phyloP scores from a whole-genome alignment of 2,888 invertebrate genomes.

The Lithodes maja region DNA sequence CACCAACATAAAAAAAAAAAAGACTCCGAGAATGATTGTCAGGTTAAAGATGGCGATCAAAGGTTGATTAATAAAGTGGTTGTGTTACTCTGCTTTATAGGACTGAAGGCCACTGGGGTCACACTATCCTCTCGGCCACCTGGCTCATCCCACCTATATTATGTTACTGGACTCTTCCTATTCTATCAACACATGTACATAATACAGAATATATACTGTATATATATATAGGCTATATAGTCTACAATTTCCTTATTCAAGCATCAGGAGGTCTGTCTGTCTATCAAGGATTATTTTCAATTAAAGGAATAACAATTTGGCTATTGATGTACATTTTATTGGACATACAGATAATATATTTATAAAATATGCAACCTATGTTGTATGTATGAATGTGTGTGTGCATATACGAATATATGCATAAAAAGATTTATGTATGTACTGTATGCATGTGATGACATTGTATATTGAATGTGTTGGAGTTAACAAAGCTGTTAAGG shows the following conservation, averaged over 20 bases:
- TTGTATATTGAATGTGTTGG: constrained; percentile 19
- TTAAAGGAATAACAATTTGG: constrained; percentile 17
- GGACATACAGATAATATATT: constrained; percentile 20
- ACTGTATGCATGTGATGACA: constrained; percentile 4
- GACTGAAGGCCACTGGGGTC: too few relatives aligned
- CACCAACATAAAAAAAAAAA: too few relatives aligned
- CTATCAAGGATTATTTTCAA: constrained; percentile 21
- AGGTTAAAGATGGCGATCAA: too few relatives aligned
- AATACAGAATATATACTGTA: constrained; percentile 6
- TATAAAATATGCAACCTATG: constrained; percentile 12
- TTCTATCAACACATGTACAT: neutral
- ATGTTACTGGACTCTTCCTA: constrained; percentile 6
- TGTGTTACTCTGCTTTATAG: too few relatives aligned
- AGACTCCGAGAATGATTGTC: too few relatives aligned
- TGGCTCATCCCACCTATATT: neutral
- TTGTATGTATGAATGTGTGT: constrained; percentile 17
- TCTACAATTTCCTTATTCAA: neutral
- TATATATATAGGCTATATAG: too few relatives aligned
- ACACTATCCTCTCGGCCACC: neutral
- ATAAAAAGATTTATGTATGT: constrained; percentile 30
- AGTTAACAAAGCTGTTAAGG: constrained; percentile 6
- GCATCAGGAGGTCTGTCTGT: constrained; percentile 22
- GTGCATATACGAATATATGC: constrained; percentile 33
- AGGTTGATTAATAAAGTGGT: too few relatives aligned
- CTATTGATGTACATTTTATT: constrained; percentile 19